A percentile compares a stretch with the other conserved stretches of the same genome.
Conservation (phyloP, 2,797 vertebrate species). For the Hydrolagus colliei region DNA sequence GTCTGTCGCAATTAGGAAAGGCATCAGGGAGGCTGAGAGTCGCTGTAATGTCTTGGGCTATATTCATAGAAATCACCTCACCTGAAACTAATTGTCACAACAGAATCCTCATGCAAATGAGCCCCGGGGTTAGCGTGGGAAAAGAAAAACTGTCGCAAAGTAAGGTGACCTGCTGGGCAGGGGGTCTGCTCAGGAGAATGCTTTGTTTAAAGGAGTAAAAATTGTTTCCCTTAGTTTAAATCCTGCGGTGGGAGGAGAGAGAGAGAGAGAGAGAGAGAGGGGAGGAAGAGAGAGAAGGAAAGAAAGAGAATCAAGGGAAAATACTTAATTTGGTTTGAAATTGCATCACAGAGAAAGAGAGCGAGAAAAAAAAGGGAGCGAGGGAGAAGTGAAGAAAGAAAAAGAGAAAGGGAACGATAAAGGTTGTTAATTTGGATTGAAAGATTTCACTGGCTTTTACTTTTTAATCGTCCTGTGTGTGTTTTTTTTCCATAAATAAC, state of each 20-base stretch:
- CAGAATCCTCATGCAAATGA: conserved; percentile 94
- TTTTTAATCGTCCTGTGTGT: background rate
- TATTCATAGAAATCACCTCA: conserved; percentile 92
- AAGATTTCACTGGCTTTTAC: conserved; percentile 22
- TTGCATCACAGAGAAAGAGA: too few species aligned
- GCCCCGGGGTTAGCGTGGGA: conserved; percentile 96
- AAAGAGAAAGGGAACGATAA: background rate
- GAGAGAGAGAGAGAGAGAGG: background rate
- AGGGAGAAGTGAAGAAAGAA: background rate
- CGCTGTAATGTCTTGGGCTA: conserved; percentile 67
- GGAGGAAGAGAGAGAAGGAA: background rate
- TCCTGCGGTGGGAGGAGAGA: conserved; percentile 38
- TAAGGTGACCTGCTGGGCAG: conserved; percentile 93
- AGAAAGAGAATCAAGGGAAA: background rate
- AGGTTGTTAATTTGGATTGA: background rate
- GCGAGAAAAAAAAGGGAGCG: too few species aligned
- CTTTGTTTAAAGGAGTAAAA: conserved; percentile 77
- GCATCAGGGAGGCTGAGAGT: conserved; percentile 70
- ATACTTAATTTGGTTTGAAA: too few species aligned
- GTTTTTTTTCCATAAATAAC: background rate
- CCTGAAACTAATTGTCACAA: conserved; percentile 96
- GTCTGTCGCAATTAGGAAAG: conserved; percentile 95
- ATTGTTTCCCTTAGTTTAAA: conserved; percentile 69
- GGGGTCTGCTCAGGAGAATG: conserved; percentile 84
- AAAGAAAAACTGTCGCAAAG: conserved; percentile 83